Evolutionary conservation across 2,797 vertebrate genomes (phyloP), one percentile per base, ranked within the genome.

Genomic region (Scolopax rusticola): DNA sequence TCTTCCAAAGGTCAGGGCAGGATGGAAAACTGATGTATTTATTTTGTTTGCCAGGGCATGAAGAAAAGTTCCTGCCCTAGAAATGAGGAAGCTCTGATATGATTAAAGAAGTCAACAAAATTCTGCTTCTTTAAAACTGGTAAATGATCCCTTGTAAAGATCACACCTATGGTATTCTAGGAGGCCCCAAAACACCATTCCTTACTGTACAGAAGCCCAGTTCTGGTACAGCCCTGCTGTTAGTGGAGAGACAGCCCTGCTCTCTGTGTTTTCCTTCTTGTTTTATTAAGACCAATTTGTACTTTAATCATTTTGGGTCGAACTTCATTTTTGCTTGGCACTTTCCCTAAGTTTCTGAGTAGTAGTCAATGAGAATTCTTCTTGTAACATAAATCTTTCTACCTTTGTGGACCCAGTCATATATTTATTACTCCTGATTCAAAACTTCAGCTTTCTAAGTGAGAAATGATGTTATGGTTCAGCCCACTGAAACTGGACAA

Each of bases 1-100:
- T 45, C 83, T 92, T 93, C 57, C 84, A 94, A 93, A 93, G 74
- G 77, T 79, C 56, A 87, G 48, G 63, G 48, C 30, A 93, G 53
- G 74, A 77, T 84, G 87, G 77, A 96, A 95, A 90, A 87, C 43
- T 20, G 6, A 8, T 47, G 51, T 93, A 27, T 38, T 75, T 86
- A 25, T 90, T 93, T 93, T 65, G 59, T 77, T 90, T 94, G 80
- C 30, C 54, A 81, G 56, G 56, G 4, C 67, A 63, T 12, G n/a
- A 80, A 64, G 91, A 70, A 63, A 93, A 82, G 36, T 48, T 79
- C n/a, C 79, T 94, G 69, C 57, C n/a, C 30, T 78, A 51, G 48
- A 69, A 91, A 82, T n/a, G 11, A 83, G 50, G n/a, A 15, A 69
- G 43, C 10, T 93, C 56, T 45, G 51, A 18, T 73, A 48, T 11